Evolutionary conservation across 2,888 invertebrate species (phyloP).

Genomic region (Agrotis exclamationis): DNA sequence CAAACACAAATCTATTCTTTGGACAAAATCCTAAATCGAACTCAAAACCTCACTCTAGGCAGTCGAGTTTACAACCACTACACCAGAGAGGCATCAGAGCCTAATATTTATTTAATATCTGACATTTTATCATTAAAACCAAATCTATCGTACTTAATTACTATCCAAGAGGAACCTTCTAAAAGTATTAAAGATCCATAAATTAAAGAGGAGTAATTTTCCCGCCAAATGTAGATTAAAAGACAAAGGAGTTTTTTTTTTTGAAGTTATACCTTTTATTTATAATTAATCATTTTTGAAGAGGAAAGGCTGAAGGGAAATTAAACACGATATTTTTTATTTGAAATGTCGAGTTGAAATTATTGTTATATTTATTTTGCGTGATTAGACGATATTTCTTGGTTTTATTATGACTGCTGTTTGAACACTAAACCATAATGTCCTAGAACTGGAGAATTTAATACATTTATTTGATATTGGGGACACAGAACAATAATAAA

Average conservation of each 20-base stretch:
- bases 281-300: constrained; percentile 54
- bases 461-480: too few relatives aligned
- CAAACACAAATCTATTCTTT: too few relatives aligned
- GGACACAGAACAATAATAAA: too few relatives aligned
- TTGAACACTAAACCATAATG: too few relatives aligned
- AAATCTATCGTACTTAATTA: constrained; percentile 35
- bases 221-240: constrained; percentile 24
- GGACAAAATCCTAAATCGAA: too few relatives aligned
- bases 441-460: too few relatives aligned
- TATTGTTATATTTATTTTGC: constrained; percentile 15
- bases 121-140: constrained; percentile 42
- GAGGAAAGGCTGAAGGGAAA: constrained; percentile 9
- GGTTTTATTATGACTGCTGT: background rate
- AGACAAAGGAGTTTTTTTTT: constrained; percentile 53
- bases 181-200: constrained; percentile 55
- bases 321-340: constrained; percentile 14
- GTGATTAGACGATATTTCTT: constrained; percentile 11
- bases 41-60: too few relatives aligned
- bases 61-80: too few relatives aligned
- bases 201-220: constrained; percentile 44
- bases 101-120: constrained; percentile 40
- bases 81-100: background rate
- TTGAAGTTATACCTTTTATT: constrained; percentile 48
- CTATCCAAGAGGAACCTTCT: constrained; percentile 25
- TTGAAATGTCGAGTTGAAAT: constrained; percentile 7